Base-by-base conservation (phyloP, 2,797 vertebrate species). In the Cuniculus paca region DNA sequence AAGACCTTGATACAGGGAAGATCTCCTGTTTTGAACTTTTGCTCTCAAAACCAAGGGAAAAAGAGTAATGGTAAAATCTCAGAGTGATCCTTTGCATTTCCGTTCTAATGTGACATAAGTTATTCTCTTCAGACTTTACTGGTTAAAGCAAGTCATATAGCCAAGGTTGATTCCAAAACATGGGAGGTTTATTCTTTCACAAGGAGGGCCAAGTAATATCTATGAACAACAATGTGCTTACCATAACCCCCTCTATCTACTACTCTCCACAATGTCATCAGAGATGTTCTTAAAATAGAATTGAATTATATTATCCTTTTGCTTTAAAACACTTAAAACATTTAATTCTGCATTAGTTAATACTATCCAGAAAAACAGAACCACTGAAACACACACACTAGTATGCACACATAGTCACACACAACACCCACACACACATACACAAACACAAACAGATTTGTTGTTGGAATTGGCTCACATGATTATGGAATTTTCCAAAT, bases 241-340 rank as follows among this genome's bases (percentile, higher is more conserved):
- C 6, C 56, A 16, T 22, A 36, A 50, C 1, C 26, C 36, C 12
- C 45, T 78, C 39, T 68, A 16, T 56, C 20, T 54, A 34, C 26
- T n/a, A 36, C 28, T 81, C 26, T 75, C 39, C 31, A 68, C n/a
- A 36, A 16, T 65, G 34, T 56, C 58, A 65, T 90, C 20, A 87
- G 22, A 68, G 17, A 58, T 60, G 8, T 42, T 85, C 58, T 86
- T 90, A 85, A 93, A 70, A 70, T 77, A 89, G 52, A 90, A 80
- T 50, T 54, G 63, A 52, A 58, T 58, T 85, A 13, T n/a, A 9
- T 50, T 24, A 50, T 26, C 39, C 36, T 1, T 42, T 34, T 84
- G 31, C 36, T 93, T 84, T 72, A 54, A 63, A 70, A 79, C 78
- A 14, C 14, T 79, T 48, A 8, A 77, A 70, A 31, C 11, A 31